Evolutionary conservation across 2,888 invertebrate genomes (phyloP).

Genomic region (Spisula solida): DNA sequence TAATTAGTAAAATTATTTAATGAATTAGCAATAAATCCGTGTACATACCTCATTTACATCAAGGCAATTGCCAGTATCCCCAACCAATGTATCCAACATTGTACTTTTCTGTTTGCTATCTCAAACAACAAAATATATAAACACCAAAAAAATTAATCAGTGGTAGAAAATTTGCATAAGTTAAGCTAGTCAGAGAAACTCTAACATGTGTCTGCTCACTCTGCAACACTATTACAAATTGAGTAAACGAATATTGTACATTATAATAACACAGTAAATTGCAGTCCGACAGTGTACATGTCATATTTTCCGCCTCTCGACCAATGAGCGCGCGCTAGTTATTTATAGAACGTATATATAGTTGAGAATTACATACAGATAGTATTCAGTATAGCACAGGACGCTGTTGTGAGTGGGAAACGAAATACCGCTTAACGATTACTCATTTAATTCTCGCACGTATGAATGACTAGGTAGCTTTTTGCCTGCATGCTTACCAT

Average conservation of each 20-base stretch:
- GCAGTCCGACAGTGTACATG: conserved; percentile 45
- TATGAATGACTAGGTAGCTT: conserved; percentile 30
- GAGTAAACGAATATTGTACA: conserved; percentile 51
- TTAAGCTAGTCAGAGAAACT: conserved; percentile 46
- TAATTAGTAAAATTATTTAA: no score
- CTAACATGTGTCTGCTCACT: conserved; percentile 60
- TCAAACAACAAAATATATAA: conserved; percentile 10
- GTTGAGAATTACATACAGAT: conserved; percentile 8
- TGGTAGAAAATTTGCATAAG: conserved; percentile 52
- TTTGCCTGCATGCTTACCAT: conserved; percentile 23
- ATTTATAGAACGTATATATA: conserved; percentile 51
- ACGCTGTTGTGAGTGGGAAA: conserved; percentile 37
- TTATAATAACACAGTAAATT: conserved; percentile 43
- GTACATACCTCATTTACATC: conserved; percentile 76
- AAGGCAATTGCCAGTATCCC: conserved; percentile 26
- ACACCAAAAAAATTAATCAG: conserved; percentile 40
- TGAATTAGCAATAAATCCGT: background rate
- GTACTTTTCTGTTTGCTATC: background rate
- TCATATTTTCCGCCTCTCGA: conserved; percentile 22
- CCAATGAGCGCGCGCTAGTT: conserved; percentile 58
- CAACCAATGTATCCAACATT: conserved; percentile 48
- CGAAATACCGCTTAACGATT: conserved; percentile 38
- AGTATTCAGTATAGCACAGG: conserved; percentile 26
- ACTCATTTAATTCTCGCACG: conserved; percentile 44
- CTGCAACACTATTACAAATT: conserved; percentile 63